Base-by-base conservation (phyloP, 2,888 invertebrate genomes). In the Neoaliturus tenellus region DNA sequence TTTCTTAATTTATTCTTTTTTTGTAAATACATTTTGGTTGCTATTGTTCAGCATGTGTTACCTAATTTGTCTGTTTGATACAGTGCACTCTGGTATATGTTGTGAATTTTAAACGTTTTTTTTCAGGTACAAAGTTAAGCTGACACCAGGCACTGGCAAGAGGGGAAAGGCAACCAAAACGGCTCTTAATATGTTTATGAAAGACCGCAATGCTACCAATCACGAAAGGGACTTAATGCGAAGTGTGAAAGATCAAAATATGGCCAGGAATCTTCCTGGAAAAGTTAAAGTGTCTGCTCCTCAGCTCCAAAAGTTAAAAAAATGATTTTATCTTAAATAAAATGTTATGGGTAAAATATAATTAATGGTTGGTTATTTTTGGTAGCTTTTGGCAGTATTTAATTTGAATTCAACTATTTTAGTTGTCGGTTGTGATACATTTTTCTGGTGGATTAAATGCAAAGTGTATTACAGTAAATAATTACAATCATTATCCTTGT, bases 201-300 rank as follows among this genome's bases (percentile, higher is more conserved):
- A 95, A 85, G 98, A 98, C 88, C 96, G 95, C 89, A 89, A 91
- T 0, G 94, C 95, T 35, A 93, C 94, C 0, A 91, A 91, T 3
- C 92, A 98, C 55, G 99, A 99, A 91, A 96, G 95, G 88, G 98
- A 99, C 90, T 92, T 99, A 14, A 92, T 99, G 5, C 97, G 96
- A 89, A 96, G 97, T 2, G 95, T 98, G 10, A 97, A 97, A 90
- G 98, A 99, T 89, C 98, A 98, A 89, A 95, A 96, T 85, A 91
- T 98, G 39, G 97, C 98, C 0, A 93, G 98, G 87, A 99, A 99
- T 92, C 95, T 99, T 90, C 99, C 99, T 12, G 98, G 99, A 44
- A 99, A 98, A 92, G 98, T 99, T 0, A 99, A 99, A 91, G 91
- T 99, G 55, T 97, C 98, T 0, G 97, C 98, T 0, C 97, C 98